Conservation (phyloP, 2,888 invertebrate species). For the Cheilosia scutellata region DNA sequence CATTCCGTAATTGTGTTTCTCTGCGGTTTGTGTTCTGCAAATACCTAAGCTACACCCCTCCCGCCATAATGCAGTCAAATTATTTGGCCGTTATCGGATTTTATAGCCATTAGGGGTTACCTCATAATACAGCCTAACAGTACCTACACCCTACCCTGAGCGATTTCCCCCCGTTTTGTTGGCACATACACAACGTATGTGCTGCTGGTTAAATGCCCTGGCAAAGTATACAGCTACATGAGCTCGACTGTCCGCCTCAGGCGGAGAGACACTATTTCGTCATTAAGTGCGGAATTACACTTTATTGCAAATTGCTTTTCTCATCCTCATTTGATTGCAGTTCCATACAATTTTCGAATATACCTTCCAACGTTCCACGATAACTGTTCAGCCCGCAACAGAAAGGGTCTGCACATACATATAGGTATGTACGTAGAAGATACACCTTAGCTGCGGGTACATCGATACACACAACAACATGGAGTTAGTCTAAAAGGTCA, state of each 20-base stretch:
- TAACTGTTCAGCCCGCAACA: slow-evolving; percentile 47
- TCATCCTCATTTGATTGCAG: slow-evolving; percentile 76
- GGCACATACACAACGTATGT: slow-evolving; percentile 42
- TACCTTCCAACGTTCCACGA: slow-evolving; percentile 57
- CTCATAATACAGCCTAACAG: slow-evolving; percentile 75
- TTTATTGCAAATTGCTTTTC: slow-evolving; percentile 79
- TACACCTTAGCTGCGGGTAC: slow-evolving; percentile 60
- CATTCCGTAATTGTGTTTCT: slow-evolving; percentile 35
- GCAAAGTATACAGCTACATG: slow-evolving; percentile 23
- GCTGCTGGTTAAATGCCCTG: slow-evolving; percentile 54
- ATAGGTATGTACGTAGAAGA: background rate
- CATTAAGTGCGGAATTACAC: slow-evolving; percentile 77
- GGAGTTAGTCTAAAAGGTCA: slow-evolving; percentile 77
- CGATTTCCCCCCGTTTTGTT: slow-evolving; percentile 7
- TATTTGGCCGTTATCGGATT: slow-evolving; percentile 79
- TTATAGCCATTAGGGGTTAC: slow-evolving; percentile 78
- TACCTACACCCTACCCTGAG: slow-evolving; percentile 38
- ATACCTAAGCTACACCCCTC: slow-evolving; percentile 55
- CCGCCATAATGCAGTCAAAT: slow-evolving; percentile 75
- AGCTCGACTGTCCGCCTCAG: slow-evolving; percentile 36
- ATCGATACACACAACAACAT: slow-evolving; percentile 54
- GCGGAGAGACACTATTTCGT: slow-evolving; percentile 76
- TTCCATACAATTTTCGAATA: slow-evolving; percentile 70
- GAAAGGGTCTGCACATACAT: slow-evolving; percentile 48
- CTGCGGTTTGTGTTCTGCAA: slow-evolving; percentile 52